These are phyloP conservation scores for Lytechinus variegatus DNA, from an alignment of 35 echinoderm and acorn worm species.

Conservation along the genomic window DNA sequence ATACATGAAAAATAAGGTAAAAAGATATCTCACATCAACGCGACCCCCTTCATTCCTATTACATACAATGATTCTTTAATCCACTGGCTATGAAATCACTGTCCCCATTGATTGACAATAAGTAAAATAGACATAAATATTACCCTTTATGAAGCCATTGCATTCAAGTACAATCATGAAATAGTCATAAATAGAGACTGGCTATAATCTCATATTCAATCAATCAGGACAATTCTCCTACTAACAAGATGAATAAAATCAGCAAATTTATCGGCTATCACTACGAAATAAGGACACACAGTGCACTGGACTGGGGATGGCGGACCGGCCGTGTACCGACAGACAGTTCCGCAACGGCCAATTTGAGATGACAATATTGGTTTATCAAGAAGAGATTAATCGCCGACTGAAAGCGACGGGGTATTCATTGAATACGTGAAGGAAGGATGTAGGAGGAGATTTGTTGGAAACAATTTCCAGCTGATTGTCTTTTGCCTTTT, in stretches of 20 bases:
- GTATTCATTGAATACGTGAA: background rate
- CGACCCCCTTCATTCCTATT: background rate
- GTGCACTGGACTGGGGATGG: background rate
- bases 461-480: background rate
- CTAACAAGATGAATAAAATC: background rate
- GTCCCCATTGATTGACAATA: background rate
- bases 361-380: constrained; percentile 4
- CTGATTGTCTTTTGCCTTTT: background rate
- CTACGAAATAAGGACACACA: background rate
- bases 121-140: background rate
- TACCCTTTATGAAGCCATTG: background rate
- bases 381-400: background rate
- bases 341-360: background rate
- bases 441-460: background rate
- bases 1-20: background rate
- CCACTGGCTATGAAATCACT: background rate
- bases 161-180: background rate
- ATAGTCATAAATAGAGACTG: background rate
- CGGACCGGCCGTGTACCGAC: background rate
- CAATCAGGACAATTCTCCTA: background rate
- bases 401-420: background rate
- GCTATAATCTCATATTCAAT: background rate
- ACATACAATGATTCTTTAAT: background rate
- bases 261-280: background rate
- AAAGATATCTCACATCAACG: background rate